Percentiles rank a stretch among this genome's conserved stretches.
These are phyloP conservation scores for Gulo gulo DNA, from an alignment of 2,113 vertebrate genomes.

Conservation along the genomic window DNA sequence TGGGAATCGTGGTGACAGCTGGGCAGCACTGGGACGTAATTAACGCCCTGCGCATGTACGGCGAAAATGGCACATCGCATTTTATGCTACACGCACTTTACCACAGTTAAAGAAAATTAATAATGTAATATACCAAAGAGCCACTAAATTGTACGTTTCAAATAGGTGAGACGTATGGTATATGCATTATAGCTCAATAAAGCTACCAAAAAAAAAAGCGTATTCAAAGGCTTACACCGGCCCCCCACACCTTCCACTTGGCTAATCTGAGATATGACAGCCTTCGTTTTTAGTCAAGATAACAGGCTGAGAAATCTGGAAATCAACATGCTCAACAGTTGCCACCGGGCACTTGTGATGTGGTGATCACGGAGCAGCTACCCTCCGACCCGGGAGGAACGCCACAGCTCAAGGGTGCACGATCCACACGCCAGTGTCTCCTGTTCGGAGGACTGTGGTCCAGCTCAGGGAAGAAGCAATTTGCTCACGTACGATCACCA, in stretches of 20 bases:
- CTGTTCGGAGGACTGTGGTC: fast-evolving
- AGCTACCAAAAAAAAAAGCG: neutral
- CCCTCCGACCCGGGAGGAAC: neutral
- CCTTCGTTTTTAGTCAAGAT: neutral
- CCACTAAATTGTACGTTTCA: neutral
- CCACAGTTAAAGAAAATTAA: neutral
- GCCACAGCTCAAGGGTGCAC: fast-evolving
- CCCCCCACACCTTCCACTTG: neutral
- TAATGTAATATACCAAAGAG: neutral
- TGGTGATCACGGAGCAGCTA: neutral
- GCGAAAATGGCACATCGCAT: neutral
- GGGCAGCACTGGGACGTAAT: fast-evolving
- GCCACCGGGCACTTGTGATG: neutral
- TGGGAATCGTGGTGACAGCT: no score
- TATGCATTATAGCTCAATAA: neutral
- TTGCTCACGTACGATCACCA: neutral
- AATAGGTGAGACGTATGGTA: neutral
- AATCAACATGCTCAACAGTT: neutral
- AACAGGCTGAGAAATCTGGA: neutral
- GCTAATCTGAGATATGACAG: neutral
- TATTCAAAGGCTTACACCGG: neutral
- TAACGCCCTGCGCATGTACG: fast-evolving
- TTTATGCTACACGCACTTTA: neutral
- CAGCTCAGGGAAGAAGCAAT: neutral
- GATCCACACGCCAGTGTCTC: fast-evolving